phyloP scores from a whole-genome alignment of 2,797 vertebrate genomes.

The Sebastes minor region DNA sequence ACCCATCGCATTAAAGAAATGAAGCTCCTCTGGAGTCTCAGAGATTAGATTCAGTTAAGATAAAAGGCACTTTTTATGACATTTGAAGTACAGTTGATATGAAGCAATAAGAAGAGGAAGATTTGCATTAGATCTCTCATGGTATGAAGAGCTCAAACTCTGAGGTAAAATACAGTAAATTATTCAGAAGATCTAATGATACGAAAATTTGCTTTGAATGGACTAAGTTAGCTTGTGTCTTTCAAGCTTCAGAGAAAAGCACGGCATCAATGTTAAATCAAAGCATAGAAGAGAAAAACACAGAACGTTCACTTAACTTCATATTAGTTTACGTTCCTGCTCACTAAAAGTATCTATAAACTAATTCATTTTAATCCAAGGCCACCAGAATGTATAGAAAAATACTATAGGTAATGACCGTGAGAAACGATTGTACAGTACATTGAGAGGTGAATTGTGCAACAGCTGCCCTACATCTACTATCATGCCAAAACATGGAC shows the following conservation, averaged over 20 bases:
- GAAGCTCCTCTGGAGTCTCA: slow-evolving; percentile 36
- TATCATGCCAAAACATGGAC: slow-evolving; percentile 25
- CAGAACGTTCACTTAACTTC: neutral
- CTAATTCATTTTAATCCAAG: neutral
- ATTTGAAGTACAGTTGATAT: slow-evolving; percentile 40
- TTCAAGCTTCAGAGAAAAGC: neutral
- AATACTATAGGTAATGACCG: neutral
- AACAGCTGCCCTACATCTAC: slow-evolving; percentile 25
- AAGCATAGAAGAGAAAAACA: neutral
- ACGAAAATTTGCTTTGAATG: slow-evolving; percentile 11
- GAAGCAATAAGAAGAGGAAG: slow-evolving; percentile 11
- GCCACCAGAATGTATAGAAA: neutral
- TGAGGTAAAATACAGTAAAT: neutral
- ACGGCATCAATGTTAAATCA: neutral
- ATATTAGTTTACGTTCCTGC: neutral
- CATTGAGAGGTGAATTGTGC: neutral
- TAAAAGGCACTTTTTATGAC: slow-evolving; percentile 45
- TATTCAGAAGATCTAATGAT: slow-evolving; percentile 11
- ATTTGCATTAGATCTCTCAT: slow-evolving; percentile 12
- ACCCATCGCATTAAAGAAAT: slow-evolving; percentile 42
- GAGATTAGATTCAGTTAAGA: slow-evolving; percentile 62
- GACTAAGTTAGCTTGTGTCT: neutral
- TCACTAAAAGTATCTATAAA: neutral
- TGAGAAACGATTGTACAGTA: neutral
- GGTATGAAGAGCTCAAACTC: slow-evolving; percentile 15